A percentile compares a stretch with the other conserved stretches of the same genome.
Evolutionary conservation across 1,140 invertebrate species (phyloP).

Genomic region (Galleria mellonella): DNA sequence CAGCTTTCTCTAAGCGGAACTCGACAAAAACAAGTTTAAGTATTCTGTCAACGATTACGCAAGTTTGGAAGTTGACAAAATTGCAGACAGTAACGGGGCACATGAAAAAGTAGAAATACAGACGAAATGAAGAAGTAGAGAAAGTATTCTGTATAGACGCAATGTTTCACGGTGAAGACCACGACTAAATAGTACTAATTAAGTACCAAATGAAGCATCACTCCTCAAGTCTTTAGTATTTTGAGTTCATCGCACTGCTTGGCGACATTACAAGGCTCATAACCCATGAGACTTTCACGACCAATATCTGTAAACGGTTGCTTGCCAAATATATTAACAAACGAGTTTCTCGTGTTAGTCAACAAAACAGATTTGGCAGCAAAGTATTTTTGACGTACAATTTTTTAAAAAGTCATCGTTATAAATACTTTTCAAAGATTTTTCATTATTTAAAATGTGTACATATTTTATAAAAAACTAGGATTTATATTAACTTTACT

Average conservation of each 20-base stretch:
- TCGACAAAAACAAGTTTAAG: slow-evolving; percentile 46
- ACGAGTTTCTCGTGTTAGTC: too few relatives aligned
- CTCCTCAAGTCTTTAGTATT: background rate
- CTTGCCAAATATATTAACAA: slow-evolving; percentile 43
- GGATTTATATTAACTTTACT: too few relatives aligned
- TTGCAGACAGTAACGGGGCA: slow-evolving; percentile 29
- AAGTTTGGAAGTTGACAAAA: slow-evolving; percentile 51
- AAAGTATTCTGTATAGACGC: slow-evolving; percentile 32
- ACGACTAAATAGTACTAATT: slow-evolving; percentile 16
- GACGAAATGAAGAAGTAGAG: slow-evolving; percentile 29
- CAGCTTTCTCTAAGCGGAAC: slow-evolving; percentile 50
- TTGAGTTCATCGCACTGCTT: too few relatives aligned
- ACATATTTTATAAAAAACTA: too few relatives aligned
- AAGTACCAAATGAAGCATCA: slow-evolving; percentile 8
- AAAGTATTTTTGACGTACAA: too few relatives aligned
- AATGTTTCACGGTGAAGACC: slow-evolving; percentile 14
- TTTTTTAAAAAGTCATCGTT: too few relatives aligned
- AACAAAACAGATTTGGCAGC: slow-evolving; percentile 18
- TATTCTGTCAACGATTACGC: slow-evolving; percentile 43
- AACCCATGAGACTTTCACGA: slow-evolving; percentile 20
- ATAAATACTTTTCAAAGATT: too few relatives aligned
- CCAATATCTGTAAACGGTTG: slow-evolving; percentile 14
- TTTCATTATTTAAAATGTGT: too few relatives aligned
- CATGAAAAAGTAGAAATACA: slow-evolving; percentile 40
- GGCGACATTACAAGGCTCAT: background rate